Evolutionary conservation across 2,888 invertebrate genomes (phyloP), one percentile per base, ranked within the genome.

Genomic region (Alloplasta piceator): DNA sequence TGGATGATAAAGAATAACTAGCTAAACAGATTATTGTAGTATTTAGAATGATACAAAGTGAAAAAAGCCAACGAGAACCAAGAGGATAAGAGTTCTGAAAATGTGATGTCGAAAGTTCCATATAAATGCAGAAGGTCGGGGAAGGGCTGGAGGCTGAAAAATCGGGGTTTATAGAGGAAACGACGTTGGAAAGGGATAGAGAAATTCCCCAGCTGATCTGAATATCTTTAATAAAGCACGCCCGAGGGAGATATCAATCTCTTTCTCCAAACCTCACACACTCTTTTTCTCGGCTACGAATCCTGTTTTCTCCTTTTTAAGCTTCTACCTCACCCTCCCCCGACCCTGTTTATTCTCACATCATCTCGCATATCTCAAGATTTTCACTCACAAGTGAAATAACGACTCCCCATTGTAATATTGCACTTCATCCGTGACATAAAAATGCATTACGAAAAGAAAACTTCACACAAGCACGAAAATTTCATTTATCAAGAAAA

Each of bases 161-260:
- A 73, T 56, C 36, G 56, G 16, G 26, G 6, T 55, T 38, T 41
- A 6, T 5, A 5, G 56, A 39, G 0, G 5, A 10, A 2, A 14
- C 12, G 46, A 36, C 43, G 14, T 14, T 56, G 26, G 56, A 36
- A 67, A 48, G 14, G 58, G 39, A 56, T 36, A 48, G 46, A 43
- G 52, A 50, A 58, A 55, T 71, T 41, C 66, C 50, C 43, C 10
- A 12, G 58, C 64, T 66, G 71, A 86, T 85, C 84, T 85, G 83
- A 86, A 86, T 85, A 85, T 85, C 82, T 85, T 82, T 83, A 86
- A 85, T 85, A 85, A 81, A 80, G 76, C 26, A 26, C 26, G 60
- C 68, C 63, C 70, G 39, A 36, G 43, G 50, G 43, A 50, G 26
- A 56, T 36, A 52, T 71, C 52, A 14, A n/a, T 56, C 58, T 64